Conservation (phyloP, 2,113 vertebrate genomes). For the Nasalis larvatus region DNA sequence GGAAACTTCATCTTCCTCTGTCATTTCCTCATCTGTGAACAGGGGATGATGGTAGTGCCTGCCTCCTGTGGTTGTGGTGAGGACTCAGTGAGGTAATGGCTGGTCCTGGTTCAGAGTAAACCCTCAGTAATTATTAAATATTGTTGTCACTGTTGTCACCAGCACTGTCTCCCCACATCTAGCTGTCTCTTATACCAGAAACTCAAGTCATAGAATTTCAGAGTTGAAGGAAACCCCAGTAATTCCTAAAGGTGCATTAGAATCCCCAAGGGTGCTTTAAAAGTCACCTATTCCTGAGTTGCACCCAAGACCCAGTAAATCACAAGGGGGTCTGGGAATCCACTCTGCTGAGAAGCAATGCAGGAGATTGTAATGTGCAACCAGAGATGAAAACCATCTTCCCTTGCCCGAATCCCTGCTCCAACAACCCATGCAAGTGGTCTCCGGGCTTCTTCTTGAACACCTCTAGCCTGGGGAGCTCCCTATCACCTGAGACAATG, state of each 20-base stretch:
- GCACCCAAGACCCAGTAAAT: background rate
- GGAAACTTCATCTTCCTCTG: background rate
- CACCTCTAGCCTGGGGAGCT: background rate
- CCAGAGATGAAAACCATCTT: background rate
- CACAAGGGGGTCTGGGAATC: background rate
- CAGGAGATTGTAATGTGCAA: background rate
- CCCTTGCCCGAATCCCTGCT: background rate
- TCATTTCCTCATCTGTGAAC: background rate
- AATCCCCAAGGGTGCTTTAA: background rate
- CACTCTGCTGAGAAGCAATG: background rate
- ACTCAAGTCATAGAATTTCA: background rate
- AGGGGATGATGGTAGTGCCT: background rate
- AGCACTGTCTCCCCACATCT: background rate
- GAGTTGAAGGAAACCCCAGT: background rate
- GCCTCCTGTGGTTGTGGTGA: fast-evolving
- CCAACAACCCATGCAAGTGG: background rate
- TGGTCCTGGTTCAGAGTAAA: background rate
- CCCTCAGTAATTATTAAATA: background rate
- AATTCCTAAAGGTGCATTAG: background rate
- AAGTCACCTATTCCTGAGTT: background rate
- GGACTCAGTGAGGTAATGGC: background rate
- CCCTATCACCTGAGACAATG: background rate
- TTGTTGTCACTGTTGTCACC: background rate
- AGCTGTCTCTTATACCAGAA: background rate
- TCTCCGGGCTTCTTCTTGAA: background rate